Evolutionary conservation across 2,113 vertebrate species (phyloP), one percentile per base, ranked within the genome.

Genomic region (Scophthalmus maximus): DNA sequence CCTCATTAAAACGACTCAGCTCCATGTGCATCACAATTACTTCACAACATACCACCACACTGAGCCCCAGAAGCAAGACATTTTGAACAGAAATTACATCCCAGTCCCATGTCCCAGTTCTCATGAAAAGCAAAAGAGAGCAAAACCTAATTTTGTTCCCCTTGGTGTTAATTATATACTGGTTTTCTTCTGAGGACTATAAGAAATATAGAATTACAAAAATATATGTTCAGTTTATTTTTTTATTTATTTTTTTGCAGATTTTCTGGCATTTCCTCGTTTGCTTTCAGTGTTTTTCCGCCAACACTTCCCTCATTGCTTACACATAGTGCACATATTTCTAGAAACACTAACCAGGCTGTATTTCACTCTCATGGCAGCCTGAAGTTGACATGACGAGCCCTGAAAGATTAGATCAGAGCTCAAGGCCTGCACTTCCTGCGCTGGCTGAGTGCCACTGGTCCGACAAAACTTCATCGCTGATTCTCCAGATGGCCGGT

Each of bases 391-490:
- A 53, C 64, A 63, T 55, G 47, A 52, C 2, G 46, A 79, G 29
- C 18, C 20, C 44, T 67, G 51, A 76, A 52, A 68, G 55, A 82
- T 76, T n/a, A 51, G 67, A 87, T 66, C 63, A 66, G 79, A 71
- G 46, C 49, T 68, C 15, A 1, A 38, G 62, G 8, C 38, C 46
- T 40, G 78, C 27, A 56, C 46, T 68, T 71, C 78, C 59, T 57
- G 20, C 15, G 22, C 49, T 53, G 73, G 82, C 59, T 40, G 27
- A 25, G 68, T 34, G 50, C 75, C 77, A 44, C 46, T 2, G 30
- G 66, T 66, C 49, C 27, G 64, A 47, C 14, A 14, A 47, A 26
- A 22, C 61, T 47, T 61, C 26, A 61, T 29, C 40, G 32, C 53
- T 27, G 70, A 77, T 62, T 68, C 67, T 72, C 57, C 29, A 63